Evolutionary conservation across 2,113 vertebrate genomes (phyloP).

Genomic region (Calidris pygmaea): DNA sequence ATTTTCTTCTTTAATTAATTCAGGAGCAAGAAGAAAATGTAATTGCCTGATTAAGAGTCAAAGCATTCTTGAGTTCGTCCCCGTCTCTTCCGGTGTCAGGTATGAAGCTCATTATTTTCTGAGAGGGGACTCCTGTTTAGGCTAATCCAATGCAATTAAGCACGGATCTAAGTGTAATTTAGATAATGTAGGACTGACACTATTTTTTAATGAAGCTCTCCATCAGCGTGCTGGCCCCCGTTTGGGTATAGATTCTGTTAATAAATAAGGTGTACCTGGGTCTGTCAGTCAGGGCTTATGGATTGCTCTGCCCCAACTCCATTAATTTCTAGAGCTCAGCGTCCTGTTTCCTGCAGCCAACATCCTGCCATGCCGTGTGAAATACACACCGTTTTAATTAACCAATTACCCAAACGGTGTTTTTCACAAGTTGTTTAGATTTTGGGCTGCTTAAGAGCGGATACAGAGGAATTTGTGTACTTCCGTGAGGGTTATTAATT

Average conservation of each 20-base stretch:
- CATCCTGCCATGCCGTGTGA: not conserved
- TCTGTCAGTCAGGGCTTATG: not conserved
- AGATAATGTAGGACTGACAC: conserved; percentile 16
- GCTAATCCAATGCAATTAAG: conserved; percentile 12
- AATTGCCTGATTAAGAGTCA: conserved; percentile 17
- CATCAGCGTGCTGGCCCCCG: not conserved
- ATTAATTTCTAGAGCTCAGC: not conserved
- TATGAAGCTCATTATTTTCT: conserved; percentile 27
- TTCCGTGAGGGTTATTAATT: not conserved
- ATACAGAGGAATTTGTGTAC: not conserved
- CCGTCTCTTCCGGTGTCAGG: not conserved
- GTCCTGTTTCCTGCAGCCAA: not conserved
- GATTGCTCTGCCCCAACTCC: not conserved
- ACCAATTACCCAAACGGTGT: not conserved
- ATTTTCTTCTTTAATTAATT: not conserved
- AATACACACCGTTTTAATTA: not conserved
- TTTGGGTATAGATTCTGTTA: not conserved
- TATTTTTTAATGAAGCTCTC: conserved; percentile 11
- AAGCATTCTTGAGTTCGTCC: not conserved
- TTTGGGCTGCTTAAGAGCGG: not conserved
- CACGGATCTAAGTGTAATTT: conserved; percentile 6
- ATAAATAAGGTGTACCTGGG: not conserved
- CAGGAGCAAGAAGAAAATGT: not conserved
- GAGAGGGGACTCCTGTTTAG: not conserved
- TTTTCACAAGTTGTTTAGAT: not conserved